Base-by-base conservation (phyloP, 2,797 vertebrate genomes). In the Arctocebus calabarensis region DNA sequence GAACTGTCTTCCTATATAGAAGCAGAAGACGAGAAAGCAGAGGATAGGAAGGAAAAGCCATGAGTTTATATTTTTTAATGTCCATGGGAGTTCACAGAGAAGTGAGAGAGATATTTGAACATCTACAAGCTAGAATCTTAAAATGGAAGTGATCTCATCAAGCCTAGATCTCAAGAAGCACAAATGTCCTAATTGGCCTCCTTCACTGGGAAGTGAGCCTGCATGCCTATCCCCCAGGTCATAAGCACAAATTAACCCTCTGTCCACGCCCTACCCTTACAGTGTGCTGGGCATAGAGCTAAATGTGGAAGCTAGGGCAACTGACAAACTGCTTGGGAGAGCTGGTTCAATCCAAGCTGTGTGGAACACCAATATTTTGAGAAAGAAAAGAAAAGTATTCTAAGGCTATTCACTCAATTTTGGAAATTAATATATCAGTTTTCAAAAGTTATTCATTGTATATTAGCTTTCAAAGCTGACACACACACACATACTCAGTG, bases 301-400 rank as follows among this genome's bases (percentile, higher is more conserved):
- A 17, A 45, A 83, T 64, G 43, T 12, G 17, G 37, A 90, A 52
- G 64, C 40, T 79, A n/a, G 55, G 32, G 1, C 32, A 84, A 93
- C 11, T 10, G 34, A 62, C n/a, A 45, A 52, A 34, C 13, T 81
- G 48, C 78, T 75, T 59, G 40, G n/a, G 23, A 78, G 57, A 83
- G 14, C 0, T 68, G 23, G n/a, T 64, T 82, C 34, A 57, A 55
- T 57, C 40, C 34, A 84, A 79, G 34, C 34, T 78, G 84, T 7
- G 1, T 1, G 57, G 45, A 88, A 64, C 16, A 88, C 20, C 29
- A 61, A 79, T 20, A 52, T 34, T n/a, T 68, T 73, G 34, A 13
- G 27, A 88, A 81, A 89, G 37, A 87, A 57, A 59, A 83, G 23
- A 34, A 88, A 87, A 90, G 59, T 90, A 81, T 88, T 84, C 66